phyloP scores from a whole-genome alignment of 2,888 invertebrate genomes.

The Argyresthia albistria region DNA sequence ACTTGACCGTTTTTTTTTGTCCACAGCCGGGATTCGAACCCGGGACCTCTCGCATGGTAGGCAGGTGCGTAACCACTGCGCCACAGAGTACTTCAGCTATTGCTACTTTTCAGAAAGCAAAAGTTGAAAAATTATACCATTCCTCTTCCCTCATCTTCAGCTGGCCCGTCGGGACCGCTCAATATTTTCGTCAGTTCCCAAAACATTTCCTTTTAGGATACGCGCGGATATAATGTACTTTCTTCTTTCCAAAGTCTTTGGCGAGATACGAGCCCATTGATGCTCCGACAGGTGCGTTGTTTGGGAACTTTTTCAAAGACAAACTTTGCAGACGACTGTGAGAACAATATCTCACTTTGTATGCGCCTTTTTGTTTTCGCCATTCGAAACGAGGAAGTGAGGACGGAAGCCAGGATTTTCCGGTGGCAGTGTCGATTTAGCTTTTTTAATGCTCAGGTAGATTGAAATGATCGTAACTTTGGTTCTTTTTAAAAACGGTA shows the following conservation, averaged over 20 bases:
- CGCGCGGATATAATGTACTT: background rate
- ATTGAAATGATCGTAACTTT: too few relatives aligned
- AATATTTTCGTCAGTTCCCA: background rate
- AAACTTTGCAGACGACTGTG: conserved; percentile 48
- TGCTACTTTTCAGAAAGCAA: too few relatives aligned
- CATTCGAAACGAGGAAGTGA: background rate
- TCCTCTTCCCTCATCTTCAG: too few relatives aligned
- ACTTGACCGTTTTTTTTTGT: too few relatives aligned
- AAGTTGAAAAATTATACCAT: too few relatives aligned
- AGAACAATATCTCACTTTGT: background rate
- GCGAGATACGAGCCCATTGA: conserved; percentile 24
- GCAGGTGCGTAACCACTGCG: too few relatives aligned
- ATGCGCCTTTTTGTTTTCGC: background rate
- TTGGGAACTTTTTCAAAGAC: conserved; percentile 48
- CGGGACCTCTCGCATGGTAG: too few relatives aligned
- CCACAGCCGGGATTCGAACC: too few relatives aligned
- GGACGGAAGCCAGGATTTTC: background rate
- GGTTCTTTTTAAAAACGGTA: too few relatives aligned
- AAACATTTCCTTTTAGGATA: background rate
- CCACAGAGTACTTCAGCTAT: too few relatives aligned
- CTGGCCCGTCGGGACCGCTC: too few relatives aligned
- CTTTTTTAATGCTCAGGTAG: background rate
- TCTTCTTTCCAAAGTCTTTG: too few relatives aligned
- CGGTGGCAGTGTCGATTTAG: background rate
- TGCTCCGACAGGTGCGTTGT: conserved; percentile 39